Base-by-base conservation (phyloP, 2,797 vertebrate genomes). In the Hirundo rustica region DNA sequence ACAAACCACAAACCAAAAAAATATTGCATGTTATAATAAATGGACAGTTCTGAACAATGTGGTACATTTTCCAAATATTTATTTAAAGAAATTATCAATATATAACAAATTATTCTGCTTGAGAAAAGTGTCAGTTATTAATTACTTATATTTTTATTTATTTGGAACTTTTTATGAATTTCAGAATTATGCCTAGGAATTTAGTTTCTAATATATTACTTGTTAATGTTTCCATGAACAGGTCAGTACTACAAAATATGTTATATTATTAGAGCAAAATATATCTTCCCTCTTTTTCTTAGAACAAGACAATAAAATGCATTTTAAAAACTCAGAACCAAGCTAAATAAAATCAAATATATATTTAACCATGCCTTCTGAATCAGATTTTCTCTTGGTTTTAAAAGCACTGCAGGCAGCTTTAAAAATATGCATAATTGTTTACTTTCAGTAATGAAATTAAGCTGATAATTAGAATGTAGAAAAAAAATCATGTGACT, bases 1-100 rank as follows among this genome's bases (percentile, higher is more conserved):
- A n/a, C n/a, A n/a, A n/a, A n/a, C 26, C n/a, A 12, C 2, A 54
- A 72, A 18, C 1, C 0, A n/a, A n/a, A 38, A 15, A 6, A 71
- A 47, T 75, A 45, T 27, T 16, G 4, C 7, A 18, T 53, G 3
- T 2, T 45, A 5, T 27, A 44, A 27, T 23, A 51, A 75, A 58
- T 16, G 6, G 6, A 83, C 2, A 45, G 6, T 23, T 76, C 12
- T 47, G 16, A 68, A 9, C 10, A 42, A 13, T 29, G 36, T 32
- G 6, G 44, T 30, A 7, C 1, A 54, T 68, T 82, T 79, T 48
- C 3, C 50, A 74, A 78, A 36, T n/a, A 1, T 40, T 81, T 64
- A 66, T 78, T 83, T 25, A 48, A 91, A 70, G 1, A 2, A 25
- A 32, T 70, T 76, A 19, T 38, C 60, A 40, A 16, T 15, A 61